A percentile compares a stretch with the other conserved stretches of the same genome.
Evolutionary conservation across 2,113 vertebrate species (phyloP).

Genomic region (Aldabrachelys gigantea): DNA sequence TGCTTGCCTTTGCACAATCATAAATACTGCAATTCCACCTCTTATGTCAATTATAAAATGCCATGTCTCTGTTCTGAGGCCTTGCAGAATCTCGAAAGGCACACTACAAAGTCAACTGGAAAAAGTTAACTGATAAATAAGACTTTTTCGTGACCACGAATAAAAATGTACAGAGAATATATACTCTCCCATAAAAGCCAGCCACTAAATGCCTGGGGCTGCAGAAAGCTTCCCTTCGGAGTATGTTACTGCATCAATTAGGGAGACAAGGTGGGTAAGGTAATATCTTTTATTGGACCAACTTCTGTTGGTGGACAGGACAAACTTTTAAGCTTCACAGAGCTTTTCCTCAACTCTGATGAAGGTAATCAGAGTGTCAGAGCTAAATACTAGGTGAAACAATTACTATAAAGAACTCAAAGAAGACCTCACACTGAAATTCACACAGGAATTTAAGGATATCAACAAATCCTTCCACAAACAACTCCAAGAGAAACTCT

Average conservation of each 20-base stretch:
- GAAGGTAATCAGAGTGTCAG: neutral
- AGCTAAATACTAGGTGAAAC: neutral
- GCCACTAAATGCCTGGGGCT: fast-evolving
- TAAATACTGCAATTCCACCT: neutral
- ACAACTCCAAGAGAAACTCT: neutral
- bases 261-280: neutral
- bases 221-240: neutral
- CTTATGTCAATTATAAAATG: neutral
- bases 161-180: neutral
- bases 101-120: neutral
- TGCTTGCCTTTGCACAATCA: slow-evolving; percentile 26
- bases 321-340: neutral
- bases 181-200: neutral
- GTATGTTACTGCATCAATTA: neutral
- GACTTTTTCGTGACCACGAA: fast-evolving
- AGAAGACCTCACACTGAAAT: neutral
- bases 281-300: neutral
- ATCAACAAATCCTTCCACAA: neutral
- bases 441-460: neutral
- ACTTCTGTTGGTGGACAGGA: neutral
- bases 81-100: neutral
- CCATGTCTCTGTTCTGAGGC: neutral
- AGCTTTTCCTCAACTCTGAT: neutral
- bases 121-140: neutral
- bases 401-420: neutral